Evolutionary conservation across 2,113 vertebrate genomes (phyloP).

Genomic region (Cinclus mexicanus): DNA sequence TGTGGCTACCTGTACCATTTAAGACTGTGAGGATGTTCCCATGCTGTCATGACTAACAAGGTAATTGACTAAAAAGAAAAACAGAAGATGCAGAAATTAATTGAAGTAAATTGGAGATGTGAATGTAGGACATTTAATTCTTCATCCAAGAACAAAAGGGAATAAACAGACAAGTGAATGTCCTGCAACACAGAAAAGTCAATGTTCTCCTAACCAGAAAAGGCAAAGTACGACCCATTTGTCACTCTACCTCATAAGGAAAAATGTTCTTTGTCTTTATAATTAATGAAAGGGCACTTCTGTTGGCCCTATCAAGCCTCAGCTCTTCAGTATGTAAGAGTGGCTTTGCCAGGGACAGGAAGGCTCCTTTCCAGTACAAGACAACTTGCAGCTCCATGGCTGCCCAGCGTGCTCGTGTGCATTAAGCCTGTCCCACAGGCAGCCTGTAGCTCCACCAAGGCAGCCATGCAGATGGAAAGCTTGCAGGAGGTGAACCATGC

Average conservation of each 20-base stretch:
- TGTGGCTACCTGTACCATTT: not conserved
- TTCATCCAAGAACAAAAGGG: not conserved
- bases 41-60: not conserved
- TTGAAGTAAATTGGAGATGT: not conserved
- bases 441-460: not conserved
- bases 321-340: not conserved
- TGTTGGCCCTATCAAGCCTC: not conserved
- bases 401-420: accelerated
- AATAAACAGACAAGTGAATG: not conserved
- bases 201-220: not conserved
- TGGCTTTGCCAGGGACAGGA: not conserved
- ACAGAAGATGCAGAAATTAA: not conserved
- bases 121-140: not conserved
- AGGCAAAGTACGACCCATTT: not conserved
- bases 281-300: not conserved
- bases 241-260: not conserved
- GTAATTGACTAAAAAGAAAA: not conserved
- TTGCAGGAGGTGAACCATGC: not conserved
- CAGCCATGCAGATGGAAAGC: not conserved
- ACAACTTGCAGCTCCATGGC: not conserved
- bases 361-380: not conserved
- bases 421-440: not conserved
- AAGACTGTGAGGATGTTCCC: not conserved
- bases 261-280: not conserved
- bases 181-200: not conserved